A percentile compares a stretch with the other conserved stretches of the same genome.
These are phyloP conservation scores for Exocentrus adspersus DNA, from an alignment of 2,888 invertebrate genomes.

Conservation along the genomic window DNA sequence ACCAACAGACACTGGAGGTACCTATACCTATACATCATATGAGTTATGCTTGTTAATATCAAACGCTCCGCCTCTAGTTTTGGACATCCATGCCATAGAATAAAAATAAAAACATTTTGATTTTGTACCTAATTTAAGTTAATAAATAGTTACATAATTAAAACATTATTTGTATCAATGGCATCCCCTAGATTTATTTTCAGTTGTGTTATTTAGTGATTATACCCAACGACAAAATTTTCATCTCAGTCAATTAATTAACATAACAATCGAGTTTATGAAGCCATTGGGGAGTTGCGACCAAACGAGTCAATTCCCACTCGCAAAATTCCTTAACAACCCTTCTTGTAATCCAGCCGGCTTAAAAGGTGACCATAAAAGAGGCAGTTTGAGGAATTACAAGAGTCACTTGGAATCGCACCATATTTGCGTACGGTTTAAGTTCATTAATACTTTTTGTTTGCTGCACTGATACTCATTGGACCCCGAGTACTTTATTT, in stretches of 20 bases:
- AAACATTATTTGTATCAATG: too few species aligned
- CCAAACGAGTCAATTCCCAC: conserved; percentile 25
- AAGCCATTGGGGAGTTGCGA: conserved; percentile 22
- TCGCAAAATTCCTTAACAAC: conserved; percentile 23
- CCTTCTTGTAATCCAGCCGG: conserved; percentile 12
- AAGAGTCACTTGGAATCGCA: conserved; percentile 11
- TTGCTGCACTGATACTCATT: conserved; percentile 25
- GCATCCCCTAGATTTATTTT: too few species aligned
- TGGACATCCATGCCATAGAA: too few species aligned
- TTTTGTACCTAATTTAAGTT: too few species aligned
- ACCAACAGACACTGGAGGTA: too few species aligned
- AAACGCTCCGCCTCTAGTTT: too few species aligned
- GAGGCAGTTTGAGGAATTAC: conserved; percentile 21
- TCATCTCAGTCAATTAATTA: conserved; percentile 5
- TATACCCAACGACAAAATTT: background rate
- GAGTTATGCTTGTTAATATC: too few species aligned
- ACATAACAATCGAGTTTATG: conserved; percentile 16
- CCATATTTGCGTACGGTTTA: conserved; percentile 26
- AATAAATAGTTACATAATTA: too few species aligned
- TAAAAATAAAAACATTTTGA: too few species aligned
- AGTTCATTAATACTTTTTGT: conserved; percentile 41
- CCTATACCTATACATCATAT: too few species aligned
- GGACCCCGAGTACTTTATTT: conserved; percentile 36
- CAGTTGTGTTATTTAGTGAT: background rate
- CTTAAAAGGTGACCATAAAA: conserved; percentile 16